Conservation (phyloP, 2,888 invertebrate genomes). For the Theretra japonica region DNA sequence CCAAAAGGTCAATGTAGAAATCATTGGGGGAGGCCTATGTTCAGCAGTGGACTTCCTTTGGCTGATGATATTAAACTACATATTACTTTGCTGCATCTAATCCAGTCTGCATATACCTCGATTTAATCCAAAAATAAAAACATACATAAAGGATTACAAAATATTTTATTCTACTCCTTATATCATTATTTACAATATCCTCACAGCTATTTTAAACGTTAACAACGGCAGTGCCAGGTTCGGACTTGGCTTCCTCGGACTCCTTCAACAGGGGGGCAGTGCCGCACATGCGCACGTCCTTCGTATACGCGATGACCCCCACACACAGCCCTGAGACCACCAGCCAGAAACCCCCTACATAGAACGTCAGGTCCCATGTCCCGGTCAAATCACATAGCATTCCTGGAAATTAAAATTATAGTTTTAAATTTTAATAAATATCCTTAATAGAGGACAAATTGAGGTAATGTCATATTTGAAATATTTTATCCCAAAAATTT, state of each 20-base stretch:
- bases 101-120: too few relatives aligned
- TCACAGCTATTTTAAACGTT: not conserved
- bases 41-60: too few relatives aligned
- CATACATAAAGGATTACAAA: not conserved
- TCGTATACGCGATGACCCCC: slow-evolving; percentile 69
- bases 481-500: too few relatives aligned
- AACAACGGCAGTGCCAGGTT: slow-evolving; percentile 27
- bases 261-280: slow-evolving; percentile 65
- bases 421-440: too few relatives aligned
- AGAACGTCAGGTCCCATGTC: slow-evolving; percentile 74
- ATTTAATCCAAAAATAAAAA: too few relatives aligned
- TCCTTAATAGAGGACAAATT: too few relatives aligned
- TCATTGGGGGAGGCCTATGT: too few relatives aligned
- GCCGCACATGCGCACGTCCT: slow-evolving; percentile 67
- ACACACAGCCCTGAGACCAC: slow-evolving; percentile 67
- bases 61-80: too few relatives aligned
- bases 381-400: slow-evolving; percentile 68
- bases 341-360: slow-evolving; percentile 71
- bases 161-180: slow-evolving; percentile 10
- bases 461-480: too few relatives aligned
- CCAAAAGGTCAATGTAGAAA: too few relatives aligned
- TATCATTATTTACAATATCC: not conserved
- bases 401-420: slow-evolving; percentile 53
- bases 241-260: slow-evolving; percentile 50
- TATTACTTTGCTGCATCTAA: too few relatives aligned